A percentile compares a stretch with the other conserved stretches of the same genome.
These are phyloP conservation scores for Apamea monoglypha DNA, from an alignment of 2,888 invertebrate genomes.

Conservation along the genomic window DNA sequence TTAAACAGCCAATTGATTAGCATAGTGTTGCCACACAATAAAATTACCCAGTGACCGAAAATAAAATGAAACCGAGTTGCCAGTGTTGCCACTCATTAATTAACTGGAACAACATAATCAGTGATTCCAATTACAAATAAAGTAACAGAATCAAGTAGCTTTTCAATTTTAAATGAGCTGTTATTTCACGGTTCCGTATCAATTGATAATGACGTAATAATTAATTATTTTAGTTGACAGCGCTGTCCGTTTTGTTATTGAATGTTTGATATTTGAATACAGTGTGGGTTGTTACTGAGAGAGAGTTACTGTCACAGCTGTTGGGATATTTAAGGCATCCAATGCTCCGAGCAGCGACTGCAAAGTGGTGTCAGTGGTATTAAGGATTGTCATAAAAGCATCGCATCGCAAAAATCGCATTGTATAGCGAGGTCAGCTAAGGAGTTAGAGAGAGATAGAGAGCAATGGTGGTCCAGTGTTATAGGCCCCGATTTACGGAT, in stretches of 20 bases:
- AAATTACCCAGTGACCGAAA: background rate
- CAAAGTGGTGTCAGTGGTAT: too few species aligned
- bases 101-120: constrained; percentile 36
- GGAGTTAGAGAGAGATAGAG: too few species aligned
- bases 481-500: background rate
- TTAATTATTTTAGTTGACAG: constrained; percentile 61
- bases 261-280: constrained; percentile 66
- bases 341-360: too few species aligned
- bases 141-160: constrained; percentile 17
- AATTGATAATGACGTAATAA: constrained; percentile 54
- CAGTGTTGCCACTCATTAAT: constrained; percentile 29
- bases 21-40: constrained; percentile 7
- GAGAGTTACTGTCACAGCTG: background rate
- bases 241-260: constrained; percentile 66
- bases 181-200: constrained; percentile 44
- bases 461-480: background rate
- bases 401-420: too few species aligned
- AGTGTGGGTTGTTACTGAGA: constrained; percentile 24
- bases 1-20: background rate
- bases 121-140: constrained; percentile 47
- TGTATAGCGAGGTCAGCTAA: too few species aligned
- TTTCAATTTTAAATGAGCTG: constrained; percentile 52
- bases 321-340: background rate
- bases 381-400: too few species aligned
- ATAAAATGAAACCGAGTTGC: constrained; percentile 27